A percentile compares a stretch with the other conserved stretches of the same genome.
phyloP scores from a whole-genome alignment of 2,113 vertebrate genomes.

The Sinocyclocheilus rhinocerous region DNA sequence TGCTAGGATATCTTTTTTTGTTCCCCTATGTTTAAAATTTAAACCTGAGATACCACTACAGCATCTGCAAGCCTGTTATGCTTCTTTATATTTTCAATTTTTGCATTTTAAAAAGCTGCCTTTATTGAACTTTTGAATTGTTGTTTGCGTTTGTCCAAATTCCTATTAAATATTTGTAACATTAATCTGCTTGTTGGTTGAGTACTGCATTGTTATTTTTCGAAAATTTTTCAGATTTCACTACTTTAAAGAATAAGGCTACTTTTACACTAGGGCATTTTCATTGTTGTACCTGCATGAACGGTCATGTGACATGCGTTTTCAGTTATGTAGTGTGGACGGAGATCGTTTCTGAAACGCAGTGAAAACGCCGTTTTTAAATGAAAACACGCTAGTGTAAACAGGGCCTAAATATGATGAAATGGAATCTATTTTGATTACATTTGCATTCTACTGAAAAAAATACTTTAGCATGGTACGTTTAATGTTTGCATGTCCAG shows the following conservation, averaged over 20 bases:
- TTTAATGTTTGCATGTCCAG: neutral
- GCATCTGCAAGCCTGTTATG: neutral
- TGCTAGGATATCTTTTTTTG: neutral
- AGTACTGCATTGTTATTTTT: neutral
- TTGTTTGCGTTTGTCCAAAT: neutral
- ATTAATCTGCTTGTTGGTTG: conserved; percentile 14
- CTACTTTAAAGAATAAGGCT: neutral
- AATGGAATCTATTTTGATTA: neutral
- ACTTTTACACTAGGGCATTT: too few relatives aligned
- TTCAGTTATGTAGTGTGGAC: too few relatives aligned
- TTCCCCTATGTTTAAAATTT: conserved; percentile 8
- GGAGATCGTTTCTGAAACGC: too few relatives aligned
- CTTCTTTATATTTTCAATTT: neutral
- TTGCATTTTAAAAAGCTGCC: neutral
- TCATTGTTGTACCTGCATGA: too few relatives aligned
- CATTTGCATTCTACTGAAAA: neutral
- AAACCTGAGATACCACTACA: conserved; percentile 30
- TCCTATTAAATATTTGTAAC: conserved; percentile 22
- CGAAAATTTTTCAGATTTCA: neutral
- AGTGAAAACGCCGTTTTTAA: too few relatives aligned
- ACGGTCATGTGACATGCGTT: too few relatives aligned
- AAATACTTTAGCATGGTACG: neutral
- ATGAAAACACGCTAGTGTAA: too few relatives aligned
- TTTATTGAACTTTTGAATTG: conserved; percentile 8
- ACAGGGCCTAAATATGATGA: neutral